A percentile compares a stretch with the other conserved stretches of the same genome.
Evolutionary conservation across 2,113 vertebrate genomes (phyloP).

Genomic region (Peucedramus taeniatus): DNA sequence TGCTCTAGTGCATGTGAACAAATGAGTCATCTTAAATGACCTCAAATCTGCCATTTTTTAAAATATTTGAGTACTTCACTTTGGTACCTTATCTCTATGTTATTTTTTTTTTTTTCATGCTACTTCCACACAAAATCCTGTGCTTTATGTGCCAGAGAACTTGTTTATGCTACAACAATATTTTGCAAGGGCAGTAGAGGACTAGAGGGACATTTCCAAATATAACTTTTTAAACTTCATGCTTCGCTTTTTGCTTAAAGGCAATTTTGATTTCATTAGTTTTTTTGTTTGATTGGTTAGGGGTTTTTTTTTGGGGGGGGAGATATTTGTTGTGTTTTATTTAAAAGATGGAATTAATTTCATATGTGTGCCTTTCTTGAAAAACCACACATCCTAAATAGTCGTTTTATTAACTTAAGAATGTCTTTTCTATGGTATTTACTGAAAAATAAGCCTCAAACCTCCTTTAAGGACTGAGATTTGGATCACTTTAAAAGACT

Average conservation of each 20-base stretch:
- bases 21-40: neutral
- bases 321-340: neutral
- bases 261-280: accelerated
- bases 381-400: neutral
- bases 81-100: neutral
- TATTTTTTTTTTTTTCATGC: neutral
- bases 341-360: neutral
- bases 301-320: neutral
- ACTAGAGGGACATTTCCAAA: neutral
- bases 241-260: neutral
- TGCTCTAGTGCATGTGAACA: neutral
- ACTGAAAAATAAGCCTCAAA: neutral
- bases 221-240: neutral
- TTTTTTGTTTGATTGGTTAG: neutral
- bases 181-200: neutral
- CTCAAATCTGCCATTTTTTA: neutral
- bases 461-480: neutral
- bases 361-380: neutral
- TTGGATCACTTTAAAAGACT: neutral
- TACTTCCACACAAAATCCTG: neutral
- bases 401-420: neutral
- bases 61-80: neutral
- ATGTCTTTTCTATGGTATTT: neutral
- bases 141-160: neutral
- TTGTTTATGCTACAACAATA: neutral